These are phyloP conservation scores for Pandemis cinnamomeana DNA, from an alignment of 2,888 invertebrate species.

Conservation along the genomic window DNA sequence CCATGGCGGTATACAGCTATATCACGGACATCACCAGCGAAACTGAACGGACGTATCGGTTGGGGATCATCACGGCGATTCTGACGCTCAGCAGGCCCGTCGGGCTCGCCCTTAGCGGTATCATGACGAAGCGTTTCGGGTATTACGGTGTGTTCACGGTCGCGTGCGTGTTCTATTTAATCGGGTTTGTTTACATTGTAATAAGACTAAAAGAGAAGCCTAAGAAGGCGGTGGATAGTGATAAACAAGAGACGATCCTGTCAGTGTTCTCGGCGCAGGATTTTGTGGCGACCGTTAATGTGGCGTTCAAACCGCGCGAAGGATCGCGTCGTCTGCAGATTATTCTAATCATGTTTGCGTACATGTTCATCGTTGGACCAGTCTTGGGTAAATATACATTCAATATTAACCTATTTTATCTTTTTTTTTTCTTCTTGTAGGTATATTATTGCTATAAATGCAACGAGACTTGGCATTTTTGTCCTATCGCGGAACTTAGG, in stretches of 20 bases:
- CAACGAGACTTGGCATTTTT: too few species aligned
- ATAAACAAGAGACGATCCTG: constrained; percentile 59
- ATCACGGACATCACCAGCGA: constrained; percentile 85
- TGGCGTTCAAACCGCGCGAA: constrained; percentile 70
- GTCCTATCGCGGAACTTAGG: too few species aligned
- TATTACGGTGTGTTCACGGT: constrained; percentile 79
- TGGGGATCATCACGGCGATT: constrained; percentile 85
- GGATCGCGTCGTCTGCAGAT: constrained; percentile 73
- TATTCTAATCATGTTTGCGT: constrained; percentile 73
- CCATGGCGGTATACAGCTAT: constrained; percentile 86
- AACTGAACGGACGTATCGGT: constrained; percentile 85
- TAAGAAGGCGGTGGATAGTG: constrained; percentile 66
- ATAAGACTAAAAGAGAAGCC: constrained; percentile 71
- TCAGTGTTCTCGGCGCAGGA: constrained; percentile 72
- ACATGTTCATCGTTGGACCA: constrained; percentile 82
- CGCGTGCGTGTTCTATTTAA: constrained; percentile 74
- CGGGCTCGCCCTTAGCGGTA: constrained; percentile 82
- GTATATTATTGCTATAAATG: too few species aligned
- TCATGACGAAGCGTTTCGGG: constrained; percentile 78
- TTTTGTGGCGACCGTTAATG: constrained; percentile 77
- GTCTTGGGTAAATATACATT: constrained; percentile 71
- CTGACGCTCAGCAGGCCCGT: constrained; percentile 81
- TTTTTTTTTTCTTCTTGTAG: too few species aligned
- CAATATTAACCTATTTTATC: constrained; percentile 12
- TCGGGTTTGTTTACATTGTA: constrained; percentile 75